Percentiles rank a stretch among this genome's conserved stretches.
Evolutionary conservation across 1,140 invertebrate genomes (phyloP).

Genomic region (Drosophila lini): DNA sequence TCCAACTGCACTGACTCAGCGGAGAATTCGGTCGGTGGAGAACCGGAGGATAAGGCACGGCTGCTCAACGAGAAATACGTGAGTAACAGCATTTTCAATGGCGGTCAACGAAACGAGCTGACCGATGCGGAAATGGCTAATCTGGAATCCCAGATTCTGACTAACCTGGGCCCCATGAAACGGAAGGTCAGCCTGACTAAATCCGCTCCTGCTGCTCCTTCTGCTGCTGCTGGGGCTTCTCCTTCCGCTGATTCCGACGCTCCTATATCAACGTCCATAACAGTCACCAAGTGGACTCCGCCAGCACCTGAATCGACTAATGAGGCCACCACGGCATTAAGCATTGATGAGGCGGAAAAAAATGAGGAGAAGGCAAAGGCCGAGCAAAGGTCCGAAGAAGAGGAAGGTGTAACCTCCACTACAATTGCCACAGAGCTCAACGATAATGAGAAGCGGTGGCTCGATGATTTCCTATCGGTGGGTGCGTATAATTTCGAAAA

Average conservation of each 20-base stretch:
- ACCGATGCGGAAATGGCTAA: constrained; percentile 71
- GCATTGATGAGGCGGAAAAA: constrained; percentile 66
- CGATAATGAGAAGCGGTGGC: constrained; percentile 81
- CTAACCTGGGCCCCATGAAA: constrained; percentile 44
- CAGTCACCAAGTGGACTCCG: constrained; percentile 17
- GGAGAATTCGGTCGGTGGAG: constrained; percentile 49
- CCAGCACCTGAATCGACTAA: constrained; percentile 52
- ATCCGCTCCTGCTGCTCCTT: constrained; percentile 12
- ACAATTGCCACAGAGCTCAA: constrained; percentile 65
- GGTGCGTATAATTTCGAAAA: constrained; percentile 80
- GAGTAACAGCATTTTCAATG: constrained; percentile 79
- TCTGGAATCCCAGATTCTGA: constrained; percentile 75
- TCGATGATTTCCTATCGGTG: constrained; percentile 80
- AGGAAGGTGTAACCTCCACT: constrained; percentile 28
- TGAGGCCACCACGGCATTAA: constrained; percentile 70
- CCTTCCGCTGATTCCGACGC: constrained; percentile 13
- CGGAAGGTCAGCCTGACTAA: constrained; percentile 48
- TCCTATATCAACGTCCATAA: constrained; percentile 20
- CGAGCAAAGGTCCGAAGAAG: constrained; percentile 5
- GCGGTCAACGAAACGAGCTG: constrained; percentile 76
- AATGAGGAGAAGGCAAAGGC: neutral
- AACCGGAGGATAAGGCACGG: constrained; percentile 41
- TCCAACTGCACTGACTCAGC: constrained; percentile 70
- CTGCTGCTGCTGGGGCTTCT: constrained; percentile 4
- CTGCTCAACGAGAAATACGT: constrained; percentile 74